Base-by-base conservation (phyloP, 2,797 vertebrate genomes). In the Notamacropus eugenii region DNA sequence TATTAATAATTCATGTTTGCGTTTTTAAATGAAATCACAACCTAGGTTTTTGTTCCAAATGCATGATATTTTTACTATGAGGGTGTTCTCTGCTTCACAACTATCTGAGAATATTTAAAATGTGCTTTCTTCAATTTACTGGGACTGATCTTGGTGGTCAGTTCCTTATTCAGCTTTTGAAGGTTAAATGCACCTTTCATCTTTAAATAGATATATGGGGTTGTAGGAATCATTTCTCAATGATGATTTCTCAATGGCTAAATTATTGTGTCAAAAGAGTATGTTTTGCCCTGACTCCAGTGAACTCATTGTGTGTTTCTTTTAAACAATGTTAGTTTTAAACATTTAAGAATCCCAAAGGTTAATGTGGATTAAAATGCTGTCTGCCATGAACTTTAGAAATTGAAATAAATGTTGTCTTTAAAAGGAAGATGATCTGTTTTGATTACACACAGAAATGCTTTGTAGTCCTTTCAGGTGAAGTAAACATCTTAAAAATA, bases 401-500 rank as follows among this genome's bases (percentile, higher is more conserved):
- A 54, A 97, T 90, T 13, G 94, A 93, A 97, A 93, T 93, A 90
- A 98, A 94, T 4, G 90, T 62, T 58, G 90, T 93, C 1, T 6
- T 96, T 95, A 96, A 94, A 97, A 98, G 8, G 40, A 94, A 96
- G 92, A 96, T 95, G 56, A 97, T 93, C 46, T 59, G 54, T 98
- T 96, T 93, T 93, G 96, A 98, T 98, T 62, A 96, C 96, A 94
- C 62, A 67, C 0, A 90, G 94, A 98, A 98, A 97, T 90, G 0
- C 87, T 96, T 97, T 97, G 91, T 94, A 58, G 27, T 92, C 50
- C 96, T 55, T 97, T 97, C 91, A 95, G 95, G 92, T 97, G 95
- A 94, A 96, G 96, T 91, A 98, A 97, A 96, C 92, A 94, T 95
- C 97, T 98, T 95, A 19, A 98, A 98, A 98, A 97, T 93, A 96